phyloP scores from a whole-genome alignment of 2,797 vertebrate species.

The Saxicola maurus region DNA sequence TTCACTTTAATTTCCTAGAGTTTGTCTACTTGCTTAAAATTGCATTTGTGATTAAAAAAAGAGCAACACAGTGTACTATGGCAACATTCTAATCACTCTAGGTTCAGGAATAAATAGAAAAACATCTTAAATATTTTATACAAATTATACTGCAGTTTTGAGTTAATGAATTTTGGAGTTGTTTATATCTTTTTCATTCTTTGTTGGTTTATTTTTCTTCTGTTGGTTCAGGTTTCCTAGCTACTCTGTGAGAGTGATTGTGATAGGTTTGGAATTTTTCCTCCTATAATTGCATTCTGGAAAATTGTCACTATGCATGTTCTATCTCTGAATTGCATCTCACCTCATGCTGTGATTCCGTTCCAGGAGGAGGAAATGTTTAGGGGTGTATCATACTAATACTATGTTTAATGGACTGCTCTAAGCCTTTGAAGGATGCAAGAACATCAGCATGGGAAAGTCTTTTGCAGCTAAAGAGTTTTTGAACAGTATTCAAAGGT shows the following conservation, averaged over 20 bases:
- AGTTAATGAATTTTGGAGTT: constrained; percentile 36
- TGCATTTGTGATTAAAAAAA: constrained; percentile 58
- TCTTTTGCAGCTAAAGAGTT: background rate
- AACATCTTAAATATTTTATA: constrained; percentile 57
- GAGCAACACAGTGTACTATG: background rate
- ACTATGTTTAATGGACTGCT: background rate
- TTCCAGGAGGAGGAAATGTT: background rate
- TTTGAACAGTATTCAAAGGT: background rate
- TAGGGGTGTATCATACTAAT: background rate
- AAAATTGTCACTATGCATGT: background rate
- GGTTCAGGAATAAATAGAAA: constrained; percentile 38
- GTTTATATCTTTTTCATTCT: background rate
- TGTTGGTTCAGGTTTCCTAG: background rate
- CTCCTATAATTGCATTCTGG: background rate
- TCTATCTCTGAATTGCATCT: background rate
- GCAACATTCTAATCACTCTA: constrained; percentile 41
- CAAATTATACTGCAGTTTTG: constrained; percentile 28
- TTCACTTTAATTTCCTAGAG: constrained; percentile 60
- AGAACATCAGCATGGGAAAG: background rate
- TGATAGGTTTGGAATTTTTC: background rate
- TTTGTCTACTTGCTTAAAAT: constrained; percentile 61
- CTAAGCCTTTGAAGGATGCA: background rate
- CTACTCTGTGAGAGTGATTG: background rate
- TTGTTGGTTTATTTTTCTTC: background rate
- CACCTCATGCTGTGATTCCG: background rate